phyloP scores from a whole-genome alignment of 1,140 invertebrate species.

The Drosophila watanabei region DNA sequence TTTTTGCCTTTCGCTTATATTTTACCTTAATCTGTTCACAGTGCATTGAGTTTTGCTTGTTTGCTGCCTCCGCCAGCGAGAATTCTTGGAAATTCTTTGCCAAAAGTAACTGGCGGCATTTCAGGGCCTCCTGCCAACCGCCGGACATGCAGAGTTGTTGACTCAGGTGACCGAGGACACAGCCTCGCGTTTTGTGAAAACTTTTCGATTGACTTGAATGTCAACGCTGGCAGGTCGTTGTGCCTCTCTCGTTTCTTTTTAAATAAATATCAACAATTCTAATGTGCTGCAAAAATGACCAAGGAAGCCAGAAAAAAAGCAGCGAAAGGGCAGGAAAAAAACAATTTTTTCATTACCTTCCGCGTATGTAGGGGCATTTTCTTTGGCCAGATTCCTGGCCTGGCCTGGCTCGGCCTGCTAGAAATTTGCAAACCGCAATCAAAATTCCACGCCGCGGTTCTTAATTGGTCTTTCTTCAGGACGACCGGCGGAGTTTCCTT shows the following conservation, averaged over 20 bases:
- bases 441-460: conserved; percentile 71
- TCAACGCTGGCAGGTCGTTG: conserved; percentile 28
- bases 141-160: conserved; percentile 25
- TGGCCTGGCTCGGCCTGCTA: conserved; percentile 8
- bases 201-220: conserved; percentile 53
- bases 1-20: neutral
- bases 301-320: neutral
- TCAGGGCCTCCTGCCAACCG: conserved; percentile 19
- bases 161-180: conserved; percentile 37
- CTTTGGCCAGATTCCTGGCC: conserved; percentile 18
- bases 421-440: conserved; percentile 65
- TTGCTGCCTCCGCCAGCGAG: neutral
- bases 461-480: conserved; percentile 73
- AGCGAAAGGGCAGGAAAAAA: neutral
- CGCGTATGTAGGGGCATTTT: conserved; percentile 4
- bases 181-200: conserved; percentile 34
- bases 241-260: neutral
- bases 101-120: conserved; percentile 40
- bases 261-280: conserved; percentile 44
- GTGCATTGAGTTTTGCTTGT: neutral
- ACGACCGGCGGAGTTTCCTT: conserved; percentile 13
- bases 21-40: neutral
- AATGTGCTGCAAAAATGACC: conserved; percentile 45
- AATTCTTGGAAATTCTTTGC: conserved; percentile 55
- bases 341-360: conserved; percentile 38